Evolutionary conservation across 2,113 vertebrate genomes (phyloP).

Genomic region (Salvator merianae): DNA sequence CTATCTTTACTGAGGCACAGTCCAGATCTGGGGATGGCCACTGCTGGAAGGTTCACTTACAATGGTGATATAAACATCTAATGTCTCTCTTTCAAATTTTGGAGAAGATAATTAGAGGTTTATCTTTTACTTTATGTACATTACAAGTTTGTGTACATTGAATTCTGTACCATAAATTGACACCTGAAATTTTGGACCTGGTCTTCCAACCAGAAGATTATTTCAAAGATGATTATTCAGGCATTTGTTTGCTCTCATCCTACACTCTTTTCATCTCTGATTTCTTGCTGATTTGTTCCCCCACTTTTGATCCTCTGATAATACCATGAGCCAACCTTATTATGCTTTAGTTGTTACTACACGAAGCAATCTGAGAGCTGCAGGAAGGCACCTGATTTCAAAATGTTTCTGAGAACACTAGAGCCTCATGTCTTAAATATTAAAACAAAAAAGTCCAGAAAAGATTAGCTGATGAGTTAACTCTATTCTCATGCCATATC

Average conservation of each 20-base stretch:
- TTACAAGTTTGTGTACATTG: too few species aligned
- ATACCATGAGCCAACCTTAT: not conserved
- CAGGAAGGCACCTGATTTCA: not conserved
- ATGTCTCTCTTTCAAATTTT: not conserved
- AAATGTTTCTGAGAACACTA: not conserved
- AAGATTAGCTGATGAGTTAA: not conserved
- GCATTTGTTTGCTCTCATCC: not conserved
- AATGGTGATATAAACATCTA: not conserved
- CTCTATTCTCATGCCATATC: not conserved
- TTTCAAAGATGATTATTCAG: not conserved
- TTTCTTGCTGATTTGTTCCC: not conserved
- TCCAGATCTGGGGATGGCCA: too few species aligned
- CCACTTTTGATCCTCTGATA: not conserved
- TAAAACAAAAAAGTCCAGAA: not conserved
- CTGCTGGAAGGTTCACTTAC: not conserved
- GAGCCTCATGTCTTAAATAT: not conserved
- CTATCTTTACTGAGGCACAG: too few species aligned
- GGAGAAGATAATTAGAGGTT: not conserved
- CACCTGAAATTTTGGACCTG: not conserved
- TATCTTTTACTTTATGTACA: not conserved
- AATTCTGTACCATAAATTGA: not conserved
- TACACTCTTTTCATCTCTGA: not conserved
- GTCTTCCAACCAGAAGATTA: not conserved
- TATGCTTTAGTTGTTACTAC: not conserved
- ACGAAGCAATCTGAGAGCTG: not conserved